Evolutionary conservation across 1,140 invertebrate genomes (phyloP).

Genomic region (Sycobia sp.): DNA sequence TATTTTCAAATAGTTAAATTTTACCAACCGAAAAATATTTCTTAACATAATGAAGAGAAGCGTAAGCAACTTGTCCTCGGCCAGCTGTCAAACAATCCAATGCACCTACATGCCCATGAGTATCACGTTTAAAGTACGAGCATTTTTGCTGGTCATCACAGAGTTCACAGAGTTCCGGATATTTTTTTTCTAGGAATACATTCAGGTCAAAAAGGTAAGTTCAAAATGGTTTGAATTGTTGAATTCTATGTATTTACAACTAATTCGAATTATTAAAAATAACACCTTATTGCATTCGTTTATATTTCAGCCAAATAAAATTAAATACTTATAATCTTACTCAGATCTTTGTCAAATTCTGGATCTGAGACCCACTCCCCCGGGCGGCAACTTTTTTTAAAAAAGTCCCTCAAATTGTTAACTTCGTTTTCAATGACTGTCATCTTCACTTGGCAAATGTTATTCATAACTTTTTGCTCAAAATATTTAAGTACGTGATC

Average conservation of each 20-base stretch:
- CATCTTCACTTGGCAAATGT: constrained; percentile 39
- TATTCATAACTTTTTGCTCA: constrained; percentile 57
- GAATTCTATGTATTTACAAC: neutral
- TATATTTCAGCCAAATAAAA: no score
- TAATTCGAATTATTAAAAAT: no score
- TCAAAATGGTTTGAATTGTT: neutral
- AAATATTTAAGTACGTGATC: constrained; percentile 66
- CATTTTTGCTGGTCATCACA: constrained; percentile 54
- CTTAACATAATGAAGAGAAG: constrained; percentile 62
- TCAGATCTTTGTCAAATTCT: constrained; percentile 62
- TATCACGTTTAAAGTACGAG: constrained; percentile 53
- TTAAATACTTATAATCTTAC: no score
- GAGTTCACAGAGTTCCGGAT: constrained; percentile 60
- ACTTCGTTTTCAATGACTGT: constrained; percentile 65
- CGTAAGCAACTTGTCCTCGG: constrained; percentile 69
- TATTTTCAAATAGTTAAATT: no score
- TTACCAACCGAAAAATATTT: constrained; percentile 56
- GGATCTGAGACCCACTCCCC: constrained; percentile 67
- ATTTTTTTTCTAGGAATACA: constrained; percentile 55
- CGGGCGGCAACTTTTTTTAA: constrained; percentile 69
- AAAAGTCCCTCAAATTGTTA: constrained; percentile 63
- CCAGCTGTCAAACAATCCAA: constrained; percentile 68
- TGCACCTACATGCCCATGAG: constrained; percentile 68
- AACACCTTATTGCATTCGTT: no score
- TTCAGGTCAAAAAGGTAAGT: no score